Evolutionary conservation across 2,888 invertebrate genomes (phyloP), one percentile per base, ranked within the genome.

Genomic region (Laspeyria flexula): DNA sequence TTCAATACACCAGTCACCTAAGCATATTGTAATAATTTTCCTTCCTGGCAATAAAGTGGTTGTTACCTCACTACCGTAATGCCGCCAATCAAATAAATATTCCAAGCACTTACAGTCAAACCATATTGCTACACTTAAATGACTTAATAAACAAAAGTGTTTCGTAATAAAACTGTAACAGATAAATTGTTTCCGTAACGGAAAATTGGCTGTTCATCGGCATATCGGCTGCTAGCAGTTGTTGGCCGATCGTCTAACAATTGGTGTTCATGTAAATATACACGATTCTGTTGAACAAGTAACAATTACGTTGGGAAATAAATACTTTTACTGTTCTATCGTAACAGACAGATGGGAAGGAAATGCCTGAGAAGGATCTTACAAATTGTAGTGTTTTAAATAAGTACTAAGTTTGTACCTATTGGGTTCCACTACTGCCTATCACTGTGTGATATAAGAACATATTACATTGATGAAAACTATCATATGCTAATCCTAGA

Each of bases 251-350:
- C 60, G 65, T 67, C 43, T 33, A 65, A 54, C 60, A 62, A 67
- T 71, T 58, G 52, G 52, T 55, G 54, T 54, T 50, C 53, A 71
- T 60, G 60, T 68, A 64, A 60, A 75, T 69, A 73, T 55, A 69
- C 71, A 75, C 76, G 76, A 70, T 60, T 68, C 45, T 64, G 30
- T 43, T 39, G 33, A 44, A 55, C 58, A 53, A 61, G 56, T 54
- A 31, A 60, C 64, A 73, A 79, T 79, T 79, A 71, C 63, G 61
- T 63, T 67, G 65, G 61, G 65, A 72, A 75, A 73, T 58, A 55
- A 37, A 43, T 55, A 58, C 56, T 62, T 64, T 63, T 59, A 54
- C 55, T 54, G 37, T 61, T 46, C 45, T 23, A 43, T 45, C 23
- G 43, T 50, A 52, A 50, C 40, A 45, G 68, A 54, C 40, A 44